Evolutionary conservation across 1,140 invertebrate genomes (phyloP).

Genomic region (Sinonovacula constricta): DNA sequence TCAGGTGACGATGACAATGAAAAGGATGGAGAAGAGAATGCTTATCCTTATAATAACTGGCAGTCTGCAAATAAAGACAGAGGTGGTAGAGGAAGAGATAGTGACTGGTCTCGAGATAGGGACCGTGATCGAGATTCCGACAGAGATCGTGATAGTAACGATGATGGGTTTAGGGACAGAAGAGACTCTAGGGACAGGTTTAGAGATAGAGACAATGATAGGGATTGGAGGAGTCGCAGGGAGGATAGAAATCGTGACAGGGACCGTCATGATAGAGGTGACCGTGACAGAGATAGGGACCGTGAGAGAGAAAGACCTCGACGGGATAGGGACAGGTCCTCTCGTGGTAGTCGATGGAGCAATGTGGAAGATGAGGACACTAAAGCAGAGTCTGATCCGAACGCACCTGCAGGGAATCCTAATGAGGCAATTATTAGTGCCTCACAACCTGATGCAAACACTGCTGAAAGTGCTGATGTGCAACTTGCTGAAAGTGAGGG

Average conservation of each 20-base stretch:
- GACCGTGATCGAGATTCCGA: conserved; percentile 26
- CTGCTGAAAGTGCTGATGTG: neutral
- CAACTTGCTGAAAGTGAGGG: neutral
- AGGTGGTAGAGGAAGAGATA: conserved; percentile 17
- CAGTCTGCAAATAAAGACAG: conserved; percentile 19
- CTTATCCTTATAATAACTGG: conserved; percentile 36
- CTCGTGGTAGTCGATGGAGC: conserved; percentile 49
- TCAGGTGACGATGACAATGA: conserved; percentile 21
- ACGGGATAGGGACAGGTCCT: conserved; percentile 29
- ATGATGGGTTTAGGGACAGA: conserved; percentile 61
- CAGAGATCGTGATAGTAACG: conserved; percentile 5
- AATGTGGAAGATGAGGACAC: conserved; percentile 12
- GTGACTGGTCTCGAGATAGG: conserved; percentile 10
- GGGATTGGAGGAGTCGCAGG: conserved; percentile 13
- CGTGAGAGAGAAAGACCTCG: conserved; percentile 54
- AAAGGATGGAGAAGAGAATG: conserved; percentile 2
- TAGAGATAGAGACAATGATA: neutral
- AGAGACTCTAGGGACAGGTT: neutral
- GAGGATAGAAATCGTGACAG: conserved; percentile 26
- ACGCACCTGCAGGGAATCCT: neutral
- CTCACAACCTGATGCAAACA: neutral
- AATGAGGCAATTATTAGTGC: neutral
- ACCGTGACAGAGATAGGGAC: conserved; percentile 44
- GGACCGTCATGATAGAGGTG: conserved; percentile 33
- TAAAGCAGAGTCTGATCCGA: neutral